A percentile compares a stretch with the other conserved stretches of the same genome.
Evolutionary conservation across 2,888 invertebrate genomes (phyloP).

Genomic region (Melinopterus prodromus): DNA sequence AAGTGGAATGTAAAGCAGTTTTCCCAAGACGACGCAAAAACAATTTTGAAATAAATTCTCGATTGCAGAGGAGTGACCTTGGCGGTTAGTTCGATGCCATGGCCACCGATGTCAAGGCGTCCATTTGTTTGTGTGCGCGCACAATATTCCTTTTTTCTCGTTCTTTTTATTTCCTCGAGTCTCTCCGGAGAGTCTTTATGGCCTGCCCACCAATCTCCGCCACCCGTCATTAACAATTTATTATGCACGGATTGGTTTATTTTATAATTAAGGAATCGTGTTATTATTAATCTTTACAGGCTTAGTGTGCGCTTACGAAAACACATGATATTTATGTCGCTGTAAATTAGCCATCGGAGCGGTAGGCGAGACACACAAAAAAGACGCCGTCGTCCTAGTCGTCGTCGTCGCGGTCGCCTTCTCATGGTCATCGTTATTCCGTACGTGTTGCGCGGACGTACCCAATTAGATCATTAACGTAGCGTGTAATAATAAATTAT

Average conservation of each 20-base stretch:
- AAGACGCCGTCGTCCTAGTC: neutral
- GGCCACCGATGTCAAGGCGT: neutral
- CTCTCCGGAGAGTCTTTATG: slow-evolving; percentile 14
- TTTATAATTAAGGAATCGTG: slow-evolving; percentile 36
- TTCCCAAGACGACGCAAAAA: neutral
- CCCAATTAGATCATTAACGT: slow-evolving; percentile 13
- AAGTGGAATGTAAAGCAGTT: too few species aligned
- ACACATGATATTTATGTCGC: slow-evolving; percentile 25
- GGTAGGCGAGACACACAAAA: slow-evolving; percentile 12
- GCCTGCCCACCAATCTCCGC: slow-evolving; percentile 22
- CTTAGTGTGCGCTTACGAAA: slow-evolving; percentile 23
- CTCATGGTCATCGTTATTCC: slow-evolving; percentile 7
- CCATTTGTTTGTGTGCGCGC: neutral
- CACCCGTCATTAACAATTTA: slow-evolving; percentile 32
- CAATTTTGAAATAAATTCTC: neutral
- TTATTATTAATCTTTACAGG: slow-evolving; percentile 34
- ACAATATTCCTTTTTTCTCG: neutral
- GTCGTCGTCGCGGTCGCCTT: neutral
- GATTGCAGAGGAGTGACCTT: neutral
- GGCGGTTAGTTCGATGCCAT: neutral
- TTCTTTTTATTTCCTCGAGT: neutral
- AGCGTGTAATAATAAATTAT: slow-evolving; percentile 19
- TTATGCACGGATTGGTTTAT: slow-evolving; percentile 34
- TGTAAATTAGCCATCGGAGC: slow-evolving; percentile 27
- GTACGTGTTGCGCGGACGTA: neutral